Percentiles rank a stretch among this genome's conserved stretches.
phyloP scores from a whole-genome alignment of 2,113 vertebrate species.

The Pimephales promelas region DNA sequence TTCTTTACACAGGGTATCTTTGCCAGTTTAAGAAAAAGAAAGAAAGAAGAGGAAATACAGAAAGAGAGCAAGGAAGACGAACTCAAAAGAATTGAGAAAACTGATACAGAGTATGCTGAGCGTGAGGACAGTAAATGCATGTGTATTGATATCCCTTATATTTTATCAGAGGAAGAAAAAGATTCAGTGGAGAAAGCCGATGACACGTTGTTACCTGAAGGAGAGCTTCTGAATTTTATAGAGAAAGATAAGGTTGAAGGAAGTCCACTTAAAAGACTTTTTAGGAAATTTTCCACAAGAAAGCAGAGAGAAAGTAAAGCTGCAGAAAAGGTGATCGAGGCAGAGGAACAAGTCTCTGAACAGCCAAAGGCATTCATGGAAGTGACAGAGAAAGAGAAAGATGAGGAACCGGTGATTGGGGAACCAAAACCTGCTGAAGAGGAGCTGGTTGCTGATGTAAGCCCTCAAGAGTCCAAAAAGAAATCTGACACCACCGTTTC shows the following conservation, averaged over 20 bases:
- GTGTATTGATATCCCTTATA: conserved; percentile 37
- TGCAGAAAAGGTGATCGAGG: conserved; percentile 74
- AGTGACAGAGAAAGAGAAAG: conserved; percentile 54
- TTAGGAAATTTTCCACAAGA: conserved; percentile 85
- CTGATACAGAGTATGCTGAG: conserved; percentile 37
- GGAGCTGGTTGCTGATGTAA: conserved; percentile 75
- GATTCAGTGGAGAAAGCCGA: conserved; percentile 28
- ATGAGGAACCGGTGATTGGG: conserved; percentile 73
- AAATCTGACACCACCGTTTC: conserved; percentile 87
- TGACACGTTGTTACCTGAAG: conserved; percentile 63
- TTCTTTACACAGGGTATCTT: conserved; percentile 88
- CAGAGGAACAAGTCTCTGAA: conserved; percentile 77
- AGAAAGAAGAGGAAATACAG: conserved; percentile 74
- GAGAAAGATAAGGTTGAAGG: conserved; percentile 82
- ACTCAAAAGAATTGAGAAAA: conserved; percentile 59
- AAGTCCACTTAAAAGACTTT: conserved; percentile 88
- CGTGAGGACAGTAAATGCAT: conserved; percentile 51
- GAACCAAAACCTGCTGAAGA: conserved; percentile 75
- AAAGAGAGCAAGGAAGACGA: conserved; percentile 58
- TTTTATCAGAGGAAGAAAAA: conserved; percentile 47
- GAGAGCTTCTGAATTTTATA: conserved; percentile 77
- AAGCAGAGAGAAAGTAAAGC: conserved; percentile 79
- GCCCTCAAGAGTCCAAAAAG: conserved; percentile 82
- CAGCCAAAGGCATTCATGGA: conserved; percentile 69
- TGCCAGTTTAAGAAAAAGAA: conserved; percentile 85